These are phyloP conservation scores for Papilio polytes DNA, from an alignment of 1,140 invertebrate species.

Conservation along the genomic window DNA sequence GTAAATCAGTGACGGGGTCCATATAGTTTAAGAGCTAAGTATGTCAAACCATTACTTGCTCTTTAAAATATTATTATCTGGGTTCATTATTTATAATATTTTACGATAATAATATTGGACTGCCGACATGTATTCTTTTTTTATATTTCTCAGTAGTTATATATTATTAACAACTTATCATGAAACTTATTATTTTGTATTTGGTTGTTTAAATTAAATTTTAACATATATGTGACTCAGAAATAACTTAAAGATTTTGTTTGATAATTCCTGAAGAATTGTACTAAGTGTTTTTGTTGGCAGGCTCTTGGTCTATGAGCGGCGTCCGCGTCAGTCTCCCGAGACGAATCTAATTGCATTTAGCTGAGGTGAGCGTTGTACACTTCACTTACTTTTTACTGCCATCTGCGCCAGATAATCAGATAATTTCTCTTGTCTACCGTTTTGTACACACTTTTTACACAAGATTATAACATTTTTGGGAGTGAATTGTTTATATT, in stretches of 20 bases:
- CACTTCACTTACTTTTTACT: conserved; percentile 76
- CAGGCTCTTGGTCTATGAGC: conserved; percentile 50
- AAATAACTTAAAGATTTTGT: no score
- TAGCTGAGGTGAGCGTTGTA: conserved; percentile 77
- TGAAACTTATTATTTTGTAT: no score
- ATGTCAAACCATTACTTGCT: neutral
- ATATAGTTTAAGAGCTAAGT: conserved; percentile 51
- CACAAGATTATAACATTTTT: conserved; percentile 16
- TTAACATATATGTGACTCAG: no score
- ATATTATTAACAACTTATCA: no score
- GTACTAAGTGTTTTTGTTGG: neutral
- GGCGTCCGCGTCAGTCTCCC: conserved; percentile 67
- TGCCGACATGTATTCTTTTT: no score
- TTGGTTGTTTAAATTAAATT: no score
- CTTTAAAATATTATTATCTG: neutral
- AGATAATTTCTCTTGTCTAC: conserved; percentile 56
- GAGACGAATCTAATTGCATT: conserved; percentile 81
- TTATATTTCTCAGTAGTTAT: no score
- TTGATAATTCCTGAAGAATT: no score
- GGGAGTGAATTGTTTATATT: conserved; percentile 8
- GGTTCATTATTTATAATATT: neutral
- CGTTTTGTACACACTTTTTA: conserved; percentile 22
- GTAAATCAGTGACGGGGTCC: conserved; percentile 69
- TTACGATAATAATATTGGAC: no score
- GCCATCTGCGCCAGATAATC: conserved; percentile 62